These are phyloP conservation scores for Cataglyphis albicans DNA, from an alignment of 2,888 invertebrate species.

Conservation along the genomic window DNA sequence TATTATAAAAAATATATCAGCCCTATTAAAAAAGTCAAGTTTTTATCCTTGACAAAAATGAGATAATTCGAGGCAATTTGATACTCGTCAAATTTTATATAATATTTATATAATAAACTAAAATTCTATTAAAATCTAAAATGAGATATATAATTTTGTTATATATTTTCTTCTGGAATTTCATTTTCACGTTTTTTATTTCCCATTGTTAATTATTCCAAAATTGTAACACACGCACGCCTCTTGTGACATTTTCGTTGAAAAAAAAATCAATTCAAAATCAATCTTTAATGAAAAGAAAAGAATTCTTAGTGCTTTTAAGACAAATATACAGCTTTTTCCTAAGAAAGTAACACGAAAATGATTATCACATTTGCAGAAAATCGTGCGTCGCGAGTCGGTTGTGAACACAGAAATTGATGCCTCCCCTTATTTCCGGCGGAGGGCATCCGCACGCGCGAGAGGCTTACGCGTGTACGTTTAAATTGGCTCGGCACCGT, in stretches of 20 bases:
- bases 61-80: background rate
- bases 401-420: constrained; percentile 65
- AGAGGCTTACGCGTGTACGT: constrained; percentile 74
- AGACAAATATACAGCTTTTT: background rate
- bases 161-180: background rate
- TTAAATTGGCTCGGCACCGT: constrained; percentile 78
- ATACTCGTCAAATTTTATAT: background rate
- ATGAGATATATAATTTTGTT: background rate
- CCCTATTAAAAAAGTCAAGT: background rate
- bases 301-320: background rate
- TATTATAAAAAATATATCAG: background rate
- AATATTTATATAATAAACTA: background rate
- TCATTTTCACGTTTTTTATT: background rate
- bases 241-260: background rate
- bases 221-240: background rate
- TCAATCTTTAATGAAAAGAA: background rate
- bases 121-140: constrained; percentile 1
- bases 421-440: constrained; percentile 63
- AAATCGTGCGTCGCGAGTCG: constrained; percentile 15
- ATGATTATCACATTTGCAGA: constrained; percentile 24
- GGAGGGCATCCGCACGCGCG: constrained; percentile 55
- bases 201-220: background rate
- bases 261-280: background rate
- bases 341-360: background rate
- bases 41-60: background rate